Conservation (phyloP, 2,113 vertebrate species). For the Tupaia tana region DNA sequence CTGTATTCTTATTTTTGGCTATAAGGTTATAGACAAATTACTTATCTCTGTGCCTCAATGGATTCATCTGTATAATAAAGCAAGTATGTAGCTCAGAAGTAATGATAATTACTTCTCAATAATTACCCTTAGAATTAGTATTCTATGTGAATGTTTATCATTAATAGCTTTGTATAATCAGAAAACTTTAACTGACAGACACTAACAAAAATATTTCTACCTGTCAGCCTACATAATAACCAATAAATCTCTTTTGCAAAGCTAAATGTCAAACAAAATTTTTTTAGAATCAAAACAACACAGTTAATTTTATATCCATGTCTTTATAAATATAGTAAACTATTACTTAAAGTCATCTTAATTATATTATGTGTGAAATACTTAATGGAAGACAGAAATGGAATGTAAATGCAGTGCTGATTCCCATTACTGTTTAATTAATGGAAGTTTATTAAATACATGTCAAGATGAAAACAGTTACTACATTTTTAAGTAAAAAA, state of each 20-base stretch:
- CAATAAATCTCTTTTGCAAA: background rate
- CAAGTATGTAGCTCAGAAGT: background rate
- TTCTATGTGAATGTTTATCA: conserved; percentile 25
- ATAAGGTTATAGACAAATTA: background rate
- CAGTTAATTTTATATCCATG: background rate
- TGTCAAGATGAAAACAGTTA: background rate
- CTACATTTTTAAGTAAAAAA: conserved; percentile 9
- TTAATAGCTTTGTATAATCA: background rate
- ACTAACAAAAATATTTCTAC: background rate
- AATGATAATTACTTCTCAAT: background rate
- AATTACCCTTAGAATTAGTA: background rate
- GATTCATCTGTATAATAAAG: background rate
- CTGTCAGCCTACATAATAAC: background rate
- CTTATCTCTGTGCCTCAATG: background rate
- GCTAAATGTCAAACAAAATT: background rate
- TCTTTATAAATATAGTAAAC: background rate
- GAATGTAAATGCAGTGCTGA: background rate
- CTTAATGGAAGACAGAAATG: background rate
- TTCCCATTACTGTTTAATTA: background rate
- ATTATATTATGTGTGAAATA: background rate
- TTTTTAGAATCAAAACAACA: background rate
- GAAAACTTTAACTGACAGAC: background rate
- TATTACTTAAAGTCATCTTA: background rate
- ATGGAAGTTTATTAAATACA: background rate
- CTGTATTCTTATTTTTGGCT: background rate